A percentile compares a stretch with the other conserved stretches of the same genome.
Conservation (phyloP, 2,888 invertebrate species). For the Agapostemon virescens region DNA sequence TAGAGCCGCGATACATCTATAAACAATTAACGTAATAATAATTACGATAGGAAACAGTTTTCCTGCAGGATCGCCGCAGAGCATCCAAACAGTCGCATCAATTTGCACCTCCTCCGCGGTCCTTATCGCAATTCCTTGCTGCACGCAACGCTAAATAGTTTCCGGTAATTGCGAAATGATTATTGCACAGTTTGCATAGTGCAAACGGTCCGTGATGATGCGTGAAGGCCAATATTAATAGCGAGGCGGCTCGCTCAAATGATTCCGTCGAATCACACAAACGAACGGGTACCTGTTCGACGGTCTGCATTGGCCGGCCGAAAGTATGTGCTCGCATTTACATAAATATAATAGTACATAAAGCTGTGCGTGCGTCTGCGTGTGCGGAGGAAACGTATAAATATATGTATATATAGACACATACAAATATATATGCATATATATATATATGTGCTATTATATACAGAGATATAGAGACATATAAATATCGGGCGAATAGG, state of each 20-base stretch:
- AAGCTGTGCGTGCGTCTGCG: not conserved
- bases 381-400: not conserved
- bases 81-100: not conserved
- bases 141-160: slow-evolving; percentile 10
- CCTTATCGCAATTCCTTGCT: not conserved
- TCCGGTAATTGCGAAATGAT: slow-evolving; percentile 39
- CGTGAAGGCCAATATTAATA: slow-evolving; percentile 59
- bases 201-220: slow-evolving; percentile 37
- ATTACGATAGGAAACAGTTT: not conserved
- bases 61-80: not conserved
- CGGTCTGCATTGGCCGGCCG: slow-evolving; percentile 1
- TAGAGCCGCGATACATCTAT: not conserved
- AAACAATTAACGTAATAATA: not conserved
- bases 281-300: slow-evolving; percentile 52
- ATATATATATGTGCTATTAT: slow-evolving; percentile 19
- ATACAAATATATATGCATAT: slow-evolving; percentile 29
- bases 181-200: slow-evolving; percentile 48
- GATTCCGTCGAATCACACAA: slow-evolving; percentile 58
- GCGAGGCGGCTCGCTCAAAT: slow-evolving; percentile 52
- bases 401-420: slow-evolving; percentile 9
- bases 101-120: not conserved
- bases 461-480: slow-evolving; percentile 24
- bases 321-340: slow-evolving; percentile 24
- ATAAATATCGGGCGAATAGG: slow-evolving; percentile 45
- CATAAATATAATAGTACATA: not conserved